Conservation (phyloP, 2,113 vertebrate species). For the Mungos mungo region DNA sequence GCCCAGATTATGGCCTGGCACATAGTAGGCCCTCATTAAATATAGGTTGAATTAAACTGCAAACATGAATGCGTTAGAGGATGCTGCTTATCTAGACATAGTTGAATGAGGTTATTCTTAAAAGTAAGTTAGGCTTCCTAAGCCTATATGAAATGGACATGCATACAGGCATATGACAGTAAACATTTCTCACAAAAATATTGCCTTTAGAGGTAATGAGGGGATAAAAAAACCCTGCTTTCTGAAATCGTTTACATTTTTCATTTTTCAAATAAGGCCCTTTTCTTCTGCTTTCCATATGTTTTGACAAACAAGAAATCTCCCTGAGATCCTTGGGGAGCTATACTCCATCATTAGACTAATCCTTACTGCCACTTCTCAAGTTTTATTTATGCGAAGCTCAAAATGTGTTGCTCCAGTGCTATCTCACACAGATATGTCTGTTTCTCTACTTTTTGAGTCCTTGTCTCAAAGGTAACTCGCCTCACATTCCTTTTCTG, state of each 20-base stretch:
- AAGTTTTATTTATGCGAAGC: constrained; percentile 70
- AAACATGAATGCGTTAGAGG: background rate
- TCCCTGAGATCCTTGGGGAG: constrained; percentile 50
- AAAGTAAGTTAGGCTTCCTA: background rate
- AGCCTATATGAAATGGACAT: background rate
- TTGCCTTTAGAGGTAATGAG: background rate
- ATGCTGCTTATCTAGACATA: background rate
- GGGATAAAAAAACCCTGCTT: background rate
- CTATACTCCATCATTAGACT: constrained; percentile 52
- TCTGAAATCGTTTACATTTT: constrained; percentile 50
- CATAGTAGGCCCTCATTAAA: background rate
- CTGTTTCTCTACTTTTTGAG: constrained; percentile 46
- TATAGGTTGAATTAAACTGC: background rate
- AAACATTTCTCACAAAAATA: background rate
- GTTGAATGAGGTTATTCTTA: background rate
- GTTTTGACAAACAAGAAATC: constrained; percentile 73
- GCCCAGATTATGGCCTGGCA: background rate
- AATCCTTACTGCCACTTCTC: constrained; percentile 56
- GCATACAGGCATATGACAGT: no score
- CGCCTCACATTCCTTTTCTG: background rate
- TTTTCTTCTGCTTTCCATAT: constrained; percentile 66
- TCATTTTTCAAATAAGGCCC: constrained; percentile 51
- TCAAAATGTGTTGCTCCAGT: constrained; percentile 20
- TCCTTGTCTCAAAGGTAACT: background rate
- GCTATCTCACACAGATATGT: background rate